Evolutionary conservation across 2,113 vertebrate species (phyloP).

Genomic region (Parus major): DNA sequence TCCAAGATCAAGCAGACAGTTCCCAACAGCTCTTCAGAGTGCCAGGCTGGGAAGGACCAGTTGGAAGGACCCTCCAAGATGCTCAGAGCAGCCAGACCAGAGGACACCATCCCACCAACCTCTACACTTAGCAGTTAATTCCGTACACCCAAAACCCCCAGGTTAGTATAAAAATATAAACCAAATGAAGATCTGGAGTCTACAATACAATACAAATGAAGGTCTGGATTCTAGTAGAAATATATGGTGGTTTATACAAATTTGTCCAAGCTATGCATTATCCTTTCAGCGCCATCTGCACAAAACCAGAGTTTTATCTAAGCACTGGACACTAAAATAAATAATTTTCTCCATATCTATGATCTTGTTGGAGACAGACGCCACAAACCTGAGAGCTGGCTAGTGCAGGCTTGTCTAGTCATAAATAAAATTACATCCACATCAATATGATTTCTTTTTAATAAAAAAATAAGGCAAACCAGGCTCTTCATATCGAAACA

Average conservation of each 20-base stretch:
- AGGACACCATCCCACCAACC: background rate
- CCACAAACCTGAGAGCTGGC: conserved; percentile 43
- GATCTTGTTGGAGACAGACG: conserved; percentile 38
- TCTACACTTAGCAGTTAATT: background rate
- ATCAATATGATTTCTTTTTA: conserved; percentile 33
- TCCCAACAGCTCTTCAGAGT: background rate
- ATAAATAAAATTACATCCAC: conserved; percentile 30
- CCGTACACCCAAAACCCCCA: background rate
- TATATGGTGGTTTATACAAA: background rate
- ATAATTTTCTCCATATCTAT: conserved; percentile 32
- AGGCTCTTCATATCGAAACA: background rate
- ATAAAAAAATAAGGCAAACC: conserved; percentile 19
- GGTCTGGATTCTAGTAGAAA: background rate
- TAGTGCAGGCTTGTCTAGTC: conserved; percentile 49
- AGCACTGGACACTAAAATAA: conserved; percentile 32
- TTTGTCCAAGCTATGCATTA: conserved; percentile 21
- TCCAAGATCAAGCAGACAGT: background rate
- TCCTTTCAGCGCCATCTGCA: conserved; percentile 39
- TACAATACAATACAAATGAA: background rate
- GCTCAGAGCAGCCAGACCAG: background rate
- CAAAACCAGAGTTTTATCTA: conserved; percentile 27
- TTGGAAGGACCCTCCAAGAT: background rate
- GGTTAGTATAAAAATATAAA: background rate
- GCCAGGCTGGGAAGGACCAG: background rate
- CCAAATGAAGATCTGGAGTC: too few species aligned